Base-by-base conservation (phyloP, 2,797 vertebrate genomes). In the Gallinago nigripennis region DNA sequence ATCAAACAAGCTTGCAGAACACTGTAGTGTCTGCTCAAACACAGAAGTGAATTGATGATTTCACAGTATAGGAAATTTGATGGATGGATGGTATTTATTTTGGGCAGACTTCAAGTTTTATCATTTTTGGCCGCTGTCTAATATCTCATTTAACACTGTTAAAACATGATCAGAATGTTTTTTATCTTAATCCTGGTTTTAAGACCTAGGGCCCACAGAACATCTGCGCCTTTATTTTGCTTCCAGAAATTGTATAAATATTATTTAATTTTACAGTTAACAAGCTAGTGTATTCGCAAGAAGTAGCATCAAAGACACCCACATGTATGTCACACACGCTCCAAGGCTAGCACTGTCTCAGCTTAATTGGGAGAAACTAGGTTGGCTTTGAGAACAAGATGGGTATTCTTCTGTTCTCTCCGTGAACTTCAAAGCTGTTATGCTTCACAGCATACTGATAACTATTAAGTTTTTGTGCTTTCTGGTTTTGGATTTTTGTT, bases 241-340 rank as follows among this genome's bases (percentile, higher is more conserved):
- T 94, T 95, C 84, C 80, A 93, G 84, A 71, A 89, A 85, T 65
- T 75, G n/a, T 82, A 82, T n/a, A 46, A 88, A 25, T 61, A 37
- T 35, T 41, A 65, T 41, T 77, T 61, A 78, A 39, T 46, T 60
- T 56, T 71, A 31, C 18, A 54, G 28, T 63, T 87, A 64, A 30
- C 0, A 0, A 87, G 25, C 8, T 17, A 9, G 39, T 35, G 18
- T 54, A 16, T 57, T 58, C 73, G 30, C 43, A 71, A 90, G 46
- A 73, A 76, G 54, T 30, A 46, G 6, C 39, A 89, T n/a, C 35
- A 77, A 37, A 87, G 45, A 24, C 71, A 8, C 37, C 41, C 41
- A 25, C 30, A 33, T 56, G 11, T 28, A 6, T 70, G 20, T 31
- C 37, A 30, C 31, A 9, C 4, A 6, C 1, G 6, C 15, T 65